These are phyloP conservation scores for Octonoba sinensis DNA, from an alignment of 2,888 invertebrate genomes.

Conservation along the genomic window DNA sequence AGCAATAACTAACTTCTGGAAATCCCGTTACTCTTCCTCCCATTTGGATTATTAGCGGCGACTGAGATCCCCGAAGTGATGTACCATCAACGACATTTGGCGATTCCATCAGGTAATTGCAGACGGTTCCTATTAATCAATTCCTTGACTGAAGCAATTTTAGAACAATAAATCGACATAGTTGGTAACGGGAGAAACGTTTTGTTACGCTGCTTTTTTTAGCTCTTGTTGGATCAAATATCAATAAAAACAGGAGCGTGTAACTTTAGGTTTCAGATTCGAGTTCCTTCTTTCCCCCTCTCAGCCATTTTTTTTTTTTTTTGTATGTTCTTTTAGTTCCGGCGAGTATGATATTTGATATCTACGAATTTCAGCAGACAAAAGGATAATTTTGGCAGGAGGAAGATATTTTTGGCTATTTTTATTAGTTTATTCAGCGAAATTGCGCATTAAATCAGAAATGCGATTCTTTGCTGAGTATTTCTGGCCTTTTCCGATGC, in stretches of 20 bases:
- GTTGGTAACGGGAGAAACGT: slow-evolving; percentile 39
- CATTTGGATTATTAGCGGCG: slow-evolving; percentile 20
- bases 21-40: too few relatives aligned
- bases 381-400: too few relatives aligned
- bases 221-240: slow-evolving; percentile 33
- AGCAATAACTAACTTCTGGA: too few relatives aligned
- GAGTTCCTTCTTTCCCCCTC: background rate
- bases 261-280: too few relatives aligned
- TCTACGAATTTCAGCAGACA: too few relatives aligned
- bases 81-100: slow-evolving; percentile 34
- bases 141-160: slow-evolving; percentile 46
- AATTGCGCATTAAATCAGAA: too few relatives aligned
- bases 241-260: slow-evolving; percentile 20
- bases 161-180: slow-evolving; percentile 51
- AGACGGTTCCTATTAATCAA: slow-evolving; percentile 53
- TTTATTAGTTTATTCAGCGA: too few relatives aligned
- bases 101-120: slow-evolving; percentile 51
- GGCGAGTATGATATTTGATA: background rate
- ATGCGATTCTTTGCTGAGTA: too few relatives aligned
- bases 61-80: slow-evolving; percentile 18
- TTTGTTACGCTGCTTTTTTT: background rate
- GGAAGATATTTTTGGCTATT: too few relatives aligned
- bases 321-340: background rate
- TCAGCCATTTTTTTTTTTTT: too few relatives aligned
- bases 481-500: too few relatives aligned